Conservation (phyloP, 2,113 vertebrate genomes). For the Strix uralensis region DNA sequence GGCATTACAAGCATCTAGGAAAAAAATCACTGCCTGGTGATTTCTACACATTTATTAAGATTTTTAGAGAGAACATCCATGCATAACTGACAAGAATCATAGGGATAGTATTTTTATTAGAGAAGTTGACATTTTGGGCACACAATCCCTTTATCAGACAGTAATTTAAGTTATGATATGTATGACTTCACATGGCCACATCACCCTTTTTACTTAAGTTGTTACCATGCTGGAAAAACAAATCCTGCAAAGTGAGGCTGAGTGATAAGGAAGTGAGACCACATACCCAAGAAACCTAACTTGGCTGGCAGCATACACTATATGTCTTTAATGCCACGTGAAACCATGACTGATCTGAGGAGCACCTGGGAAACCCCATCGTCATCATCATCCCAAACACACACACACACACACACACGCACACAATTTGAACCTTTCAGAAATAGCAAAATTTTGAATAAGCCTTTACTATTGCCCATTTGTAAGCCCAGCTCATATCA, state of each 20-base stretch:
- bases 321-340: background rate
- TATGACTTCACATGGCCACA: background rate
- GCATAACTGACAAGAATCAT: background rate
- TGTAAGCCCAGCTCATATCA: background rate
- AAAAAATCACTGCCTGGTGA: background rate
- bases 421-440: background rate
- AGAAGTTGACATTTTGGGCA: background rate
- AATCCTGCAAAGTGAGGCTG: background rate
- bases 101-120: background rate
- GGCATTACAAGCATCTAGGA: background rate
- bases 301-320: background rate
- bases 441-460: background rate
- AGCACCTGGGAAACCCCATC: background rate
- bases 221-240: background rate
- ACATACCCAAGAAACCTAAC: background rate
- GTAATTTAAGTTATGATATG: background rate
- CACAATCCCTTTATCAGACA: background rate
- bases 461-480: background rate
- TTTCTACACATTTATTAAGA: background rate
- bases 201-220: background rate
- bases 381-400: background rate
- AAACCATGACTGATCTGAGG: background rate
- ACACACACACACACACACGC: background rate
- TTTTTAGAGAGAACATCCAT: background rate
- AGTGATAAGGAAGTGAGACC: background rate